Evolutionary conservation across 2,888 invertebrate species (phyloP), one percentile per base, ranked within the genome.

Genomic region (Deroplatys truncata): DNA sequence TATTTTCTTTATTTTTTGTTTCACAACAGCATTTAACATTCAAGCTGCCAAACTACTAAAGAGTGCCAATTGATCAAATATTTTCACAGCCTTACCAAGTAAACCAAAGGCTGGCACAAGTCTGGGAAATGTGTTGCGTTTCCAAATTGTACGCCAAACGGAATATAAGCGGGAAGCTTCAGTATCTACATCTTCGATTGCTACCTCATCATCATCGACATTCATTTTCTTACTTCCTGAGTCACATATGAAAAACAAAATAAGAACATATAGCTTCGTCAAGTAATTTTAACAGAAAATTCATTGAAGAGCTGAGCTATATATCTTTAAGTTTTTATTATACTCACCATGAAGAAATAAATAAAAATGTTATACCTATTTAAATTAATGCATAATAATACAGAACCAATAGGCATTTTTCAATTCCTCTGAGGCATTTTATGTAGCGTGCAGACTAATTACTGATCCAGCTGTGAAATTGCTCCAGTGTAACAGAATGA

Each of bases 81-180:
- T 72, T 72, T 20, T 72, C 56, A 29, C 90, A 92, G 90, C 92
- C 93, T 92, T 92, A 93, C 92, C 93, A 91, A 93, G 91, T 90
- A 93, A 92, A 91, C 92, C 93, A 91, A 92, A 93, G 92, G 92
- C 92, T 91, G 92, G 91, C 90, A 93, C 91, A 92, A 92, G 92
- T 91, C 92, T 91, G 91, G 92, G 93, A 91, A 92, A 92, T 90
- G 91, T 91, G 90, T 93, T 92, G 91, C 92, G 92, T 91, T 92
- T 92, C 93, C 93, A 93, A 91, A 92, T 92, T 89, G 90, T 88
- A 86, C 85, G 90, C 90, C 90, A 90, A 43, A 90, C 31, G 28
- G 90, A 88, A 28, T 28, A 43, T 82, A 31, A 86, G 28, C 43
- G 82, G 35, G 89, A 82, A 43, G 85, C 28, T 20, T 86, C 89